phyloP scores from a whole-genome alignment of 1,140 invertebrate genomes.

The Copidosoma floridanum region DNA sequence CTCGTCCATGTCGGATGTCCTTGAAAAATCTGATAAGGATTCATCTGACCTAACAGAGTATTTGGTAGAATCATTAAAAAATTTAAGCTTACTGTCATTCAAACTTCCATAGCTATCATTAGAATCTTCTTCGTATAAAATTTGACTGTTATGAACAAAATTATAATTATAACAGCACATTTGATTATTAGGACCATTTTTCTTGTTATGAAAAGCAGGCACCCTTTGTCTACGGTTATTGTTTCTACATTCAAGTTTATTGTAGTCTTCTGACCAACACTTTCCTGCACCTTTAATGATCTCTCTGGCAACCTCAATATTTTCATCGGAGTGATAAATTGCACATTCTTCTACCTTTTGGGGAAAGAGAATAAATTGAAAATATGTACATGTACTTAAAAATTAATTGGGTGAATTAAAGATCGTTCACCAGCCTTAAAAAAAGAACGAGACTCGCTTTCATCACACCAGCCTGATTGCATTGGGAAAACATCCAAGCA shows the following conservation, averaged over 20 bases:
- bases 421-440: not conserved
- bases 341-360: conserved; percentile 36
- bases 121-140: not conserved
- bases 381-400: not conserved
- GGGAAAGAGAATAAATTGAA: conserved; percentile 11
- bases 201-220: too few species aligned
- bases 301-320: too few species aligned
- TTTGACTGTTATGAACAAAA: too few species aligned
- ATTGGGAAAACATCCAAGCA: not conserved
- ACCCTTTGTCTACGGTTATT: too few species aligned
- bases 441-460: conserved; percentile 7
- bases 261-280: too few species aligned
- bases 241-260: too few species aligned
- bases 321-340: too few species aligned
- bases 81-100: not conserved
- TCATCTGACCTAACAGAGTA: conserved; percentile 8
- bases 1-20: conserved; percentile 4
- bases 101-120: too few species aligned
- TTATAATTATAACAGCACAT: too few species aligned
- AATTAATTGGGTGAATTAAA: not conserved
- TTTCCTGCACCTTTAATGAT: too few species aligned
- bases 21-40: conserved; percentile 12
- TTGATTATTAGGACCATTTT: too few species aligned
- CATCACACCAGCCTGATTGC: too few species aligned
- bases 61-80: conserved; percentile 10